Conservation (phyloP, 2,888 invertebrate species). For the Cephus rjabovi region DNA sequence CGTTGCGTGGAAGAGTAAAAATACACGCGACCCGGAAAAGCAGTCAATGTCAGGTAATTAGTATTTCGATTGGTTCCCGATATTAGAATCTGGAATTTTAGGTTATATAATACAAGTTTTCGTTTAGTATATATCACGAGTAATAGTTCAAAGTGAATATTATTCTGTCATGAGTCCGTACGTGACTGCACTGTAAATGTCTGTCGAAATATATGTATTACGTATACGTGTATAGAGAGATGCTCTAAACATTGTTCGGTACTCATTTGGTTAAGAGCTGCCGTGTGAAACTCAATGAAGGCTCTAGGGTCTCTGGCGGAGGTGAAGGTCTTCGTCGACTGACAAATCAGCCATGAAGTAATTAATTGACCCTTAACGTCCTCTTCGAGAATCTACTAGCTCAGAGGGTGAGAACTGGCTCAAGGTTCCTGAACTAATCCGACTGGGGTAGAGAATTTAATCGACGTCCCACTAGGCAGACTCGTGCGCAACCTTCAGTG, state of each 20-base stretch:
- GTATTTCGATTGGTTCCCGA: background rate
- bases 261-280: background rate
- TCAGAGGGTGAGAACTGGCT: background rate
- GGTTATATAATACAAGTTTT: background rate
- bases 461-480: background rate
- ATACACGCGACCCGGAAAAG: conserved; percentile 21
- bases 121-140: background rate
- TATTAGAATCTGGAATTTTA: background rate
- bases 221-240: background rate
- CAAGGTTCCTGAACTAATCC: background rate
- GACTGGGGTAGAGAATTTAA: background rate
- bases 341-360: background rate
- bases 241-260: background rate
- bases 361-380: background rate
- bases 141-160: background rate
- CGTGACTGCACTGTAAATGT: background rate
- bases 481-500: background rate
- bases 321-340: background rate
- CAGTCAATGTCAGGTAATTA: conserved; percentile 21
- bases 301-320: background rate
- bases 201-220: background rate
- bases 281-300: background rate
- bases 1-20: conserved; percentile 17
- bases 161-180: background rate
- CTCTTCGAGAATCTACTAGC: background rate